Evolutionary conservation across 1,140 invertebrate genomes (phyloP).

Genomic region (Drosophila subobscura): DNA sequence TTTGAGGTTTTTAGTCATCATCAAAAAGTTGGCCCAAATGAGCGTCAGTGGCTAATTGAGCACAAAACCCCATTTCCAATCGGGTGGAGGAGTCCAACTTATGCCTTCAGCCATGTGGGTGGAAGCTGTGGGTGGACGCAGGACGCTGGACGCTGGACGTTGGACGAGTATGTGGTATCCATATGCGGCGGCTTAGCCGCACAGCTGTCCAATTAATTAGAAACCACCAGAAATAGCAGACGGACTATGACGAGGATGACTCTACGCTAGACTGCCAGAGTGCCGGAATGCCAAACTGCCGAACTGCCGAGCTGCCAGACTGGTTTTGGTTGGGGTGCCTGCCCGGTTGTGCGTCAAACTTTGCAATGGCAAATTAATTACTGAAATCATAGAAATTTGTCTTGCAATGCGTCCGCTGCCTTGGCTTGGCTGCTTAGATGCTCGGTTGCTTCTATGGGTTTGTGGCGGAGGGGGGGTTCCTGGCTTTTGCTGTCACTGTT

Average conservation of each 20-base stretch:
- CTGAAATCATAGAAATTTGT: constrained; percentile 81
- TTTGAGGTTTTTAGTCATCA: constrained; percentile 54
- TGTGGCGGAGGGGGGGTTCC: constrained; percentile 6
- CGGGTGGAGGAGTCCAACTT: constrained; percentile 41
- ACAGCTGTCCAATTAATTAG: constrained; percentile 76
- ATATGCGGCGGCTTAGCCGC: constrained; percentile 60
- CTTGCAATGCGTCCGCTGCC: constrained; percentile 43
- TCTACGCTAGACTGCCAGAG: constrained; percentile 4
- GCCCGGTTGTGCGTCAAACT: constrained; percentile 50
- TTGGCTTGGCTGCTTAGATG: too few relatives aligned
- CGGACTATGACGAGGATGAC: constrained; percentile 66
- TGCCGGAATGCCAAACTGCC: too few relatives aligned
- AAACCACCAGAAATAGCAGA: constrained; percentile 54
- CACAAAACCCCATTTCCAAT: constrained; percentile 52
- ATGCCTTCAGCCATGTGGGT: background rate
- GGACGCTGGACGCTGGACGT: too few relatives aligned
- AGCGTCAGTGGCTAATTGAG: constrained; percentile 64
- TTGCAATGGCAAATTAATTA: constrained; percentile 81
- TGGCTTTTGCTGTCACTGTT: constrained; percentile 53
- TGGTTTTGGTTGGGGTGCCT: background rate
- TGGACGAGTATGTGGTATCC: constrained; percentile 11
- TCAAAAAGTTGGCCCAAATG: constrained; percentile 47
- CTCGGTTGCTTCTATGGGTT: background rate
- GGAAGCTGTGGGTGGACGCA: too few relatives aligned
- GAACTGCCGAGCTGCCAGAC: too few relatives aligned